phyloP scores from a whole-genome alignment of 53 echinoderm and acorn worm species.

The Echinometra lucunter region DNA sequence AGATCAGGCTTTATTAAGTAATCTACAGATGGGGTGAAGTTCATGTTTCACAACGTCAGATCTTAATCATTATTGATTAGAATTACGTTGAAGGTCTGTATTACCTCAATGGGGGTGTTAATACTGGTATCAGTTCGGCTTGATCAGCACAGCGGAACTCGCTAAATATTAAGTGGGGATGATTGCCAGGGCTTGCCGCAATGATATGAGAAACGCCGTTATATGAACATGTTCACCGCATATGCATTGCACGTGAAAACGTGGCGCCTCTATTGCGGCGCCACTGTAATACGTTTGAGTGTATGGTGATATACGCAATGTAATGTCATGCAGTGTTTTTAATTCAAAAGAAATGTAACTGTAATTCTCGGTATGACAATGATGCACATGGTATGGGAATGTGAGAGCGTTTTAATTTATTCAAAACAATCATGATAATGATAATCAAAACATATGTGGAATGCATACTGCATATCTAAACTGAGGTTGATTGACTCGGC shows the following conservation, averaged over 20 bases:
- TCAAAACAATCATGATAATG: background rate
- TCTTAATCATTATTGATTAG: constrained; percentile 44
- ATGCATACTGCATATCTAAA: background rate
- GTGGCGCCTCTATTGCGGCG: background rate
- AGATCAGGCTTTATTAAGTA: constrained; percentile 15
- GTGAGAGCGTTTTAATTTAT: background rate
- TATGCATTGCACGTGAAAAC: background rate
- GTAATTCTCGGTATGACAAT: background rate
- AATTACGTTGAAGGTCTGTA: constrained; percentile 53
- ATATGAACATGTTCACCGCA: background rate
- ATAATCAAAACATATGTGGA: background rate
- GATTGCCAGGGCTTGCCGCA: constrained; percentile 21
- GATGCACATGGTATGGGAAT: background rate
- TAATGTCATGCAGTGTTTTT: background rate
- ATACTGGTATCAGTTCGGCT: constrained; percentile 63
- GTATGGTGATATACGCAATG: background rate
- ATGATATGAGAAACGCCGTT: background rate
- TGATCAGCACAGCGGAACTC: constrained; percentile 47
- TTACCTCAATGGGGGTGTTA: constrained; percentile 37
- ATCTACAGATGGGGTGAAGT: background rate
- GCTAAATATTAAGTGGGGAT: constrained; percentile 37
- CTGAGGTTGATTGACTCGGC: background rate
- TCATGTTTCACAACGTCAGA: constrained; percentile 33
- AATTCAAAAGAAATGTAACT: background rate
- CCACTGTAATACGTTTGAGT: background rate